Evolutionary conservation across 1,140 invertebrate genomes (phyloP), one percentile per base, ranked within the genome.

Genomic region (Micrasema longulum): DNA sequence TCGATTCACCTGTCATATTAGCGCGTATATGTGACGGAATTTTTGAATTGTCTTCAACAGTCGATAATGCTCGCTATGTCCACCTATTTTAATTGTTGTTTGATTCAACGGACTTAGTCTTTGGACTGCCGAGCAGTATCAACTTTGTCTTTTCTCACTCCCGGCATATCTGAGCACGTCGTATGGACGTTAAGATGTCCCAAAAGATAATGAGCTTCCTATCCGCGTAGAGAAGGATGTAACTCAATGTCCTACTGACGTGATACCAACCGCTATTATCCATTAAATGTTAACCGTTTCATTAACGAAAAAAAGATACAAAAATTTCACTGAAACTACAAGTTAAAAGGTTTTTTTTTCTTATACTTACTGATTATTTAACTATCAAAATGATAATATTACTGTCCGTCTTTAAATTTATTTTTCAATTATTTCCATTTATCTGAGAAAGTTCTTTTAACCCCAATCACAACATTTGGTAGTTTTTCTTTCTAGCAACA

Each of bases 1-100:
- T 67, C 48, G 60, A 74, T 69, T 70, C 63, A 66, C 62, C 72
- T 74, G 72, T 74, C 72, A 74, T 67, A 74, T 74, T 74, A 74
- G 72, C 63, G 68, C 50, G 31, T 47, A 53, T 66, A 57, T 74
- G 72, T 68, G 71, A 60, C 18, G 72, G 72, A 69, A 69, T 69
- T 73, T 71, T 70, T 62, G 52, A 68, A 66, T 43, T 73, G 41
- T 60, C 50, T 73, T 55, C 20, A 23, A 14, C 38, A 16, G 1
- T 18, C 52, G 20, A 23, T 57, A n/a, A n/a, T 7, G 22, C 53
- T 12, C 35, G 53, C 53, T 57, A 11, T 14, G 23, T 36, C 23
- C 53, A 12, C 6, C 35, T 35, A 20, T 57, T 57, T 35, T 20
- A 57, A 57, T 57, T 35, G n/a, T 31, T 35, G 18, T 57, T 57